Percentiles rank a stretch among this genome's conserved stretches.
These are phyloP conservation scores for Etheostoma spectabile DNA, from an alignment of 2,113 vertebrate species.

Conservation along the genomic window DNA sequence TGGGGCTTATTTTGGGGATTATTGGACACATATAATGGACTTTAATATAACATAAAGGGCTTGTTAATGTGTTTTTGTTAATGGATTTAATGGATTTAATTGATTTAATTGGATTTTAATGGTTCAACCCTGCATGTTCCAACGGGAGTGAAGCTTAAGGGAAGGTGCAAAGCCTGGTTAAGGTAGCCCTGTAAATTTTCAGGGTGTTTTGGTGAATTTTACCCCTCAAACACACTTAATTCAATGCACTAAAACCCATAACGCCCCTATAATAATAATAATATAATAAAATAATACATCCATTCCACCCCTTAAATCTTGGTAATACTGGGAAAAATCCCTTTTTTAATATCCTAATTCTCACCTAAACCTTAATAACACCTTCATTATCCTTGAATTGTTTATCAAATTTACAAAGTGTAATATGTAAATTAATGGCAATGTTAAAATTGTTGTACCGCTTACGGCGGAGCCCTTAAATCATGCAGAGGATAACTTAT, in stretches of 20 bases:
- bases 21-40: background rate
- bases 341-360: background rate
- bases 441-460: too few species aligned
- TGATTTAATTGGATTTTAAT: background rate
- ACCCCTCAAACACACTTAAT: background rate
- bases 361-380: background rate
- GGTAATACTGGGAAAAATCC: background rate
- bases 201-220: background rate
- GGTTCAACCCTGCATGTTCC: background rate
- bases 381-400: background rate
- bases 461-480: too few species aligned
- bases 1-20: background rate
- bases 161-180: background rate
- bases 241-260: background rate
- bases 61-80: background rate
- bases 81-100: too few species aligned
- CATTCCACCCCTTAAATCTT: background rate
- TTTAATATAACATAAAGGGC: background rate
- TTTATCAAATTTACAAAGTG: background rate
- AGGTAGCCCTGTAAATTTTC: background rate
- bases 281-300: background rate
- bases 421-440: background rate
- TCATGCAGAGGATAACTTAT: background rate
- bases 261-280: background rate
- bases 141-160: too few species aligned